These are phyloP conservation scores for Craterocephalus amniculus DNA, from an alignment of 2,797 vertebrate species.

Conservation along the genomic window DNA sequence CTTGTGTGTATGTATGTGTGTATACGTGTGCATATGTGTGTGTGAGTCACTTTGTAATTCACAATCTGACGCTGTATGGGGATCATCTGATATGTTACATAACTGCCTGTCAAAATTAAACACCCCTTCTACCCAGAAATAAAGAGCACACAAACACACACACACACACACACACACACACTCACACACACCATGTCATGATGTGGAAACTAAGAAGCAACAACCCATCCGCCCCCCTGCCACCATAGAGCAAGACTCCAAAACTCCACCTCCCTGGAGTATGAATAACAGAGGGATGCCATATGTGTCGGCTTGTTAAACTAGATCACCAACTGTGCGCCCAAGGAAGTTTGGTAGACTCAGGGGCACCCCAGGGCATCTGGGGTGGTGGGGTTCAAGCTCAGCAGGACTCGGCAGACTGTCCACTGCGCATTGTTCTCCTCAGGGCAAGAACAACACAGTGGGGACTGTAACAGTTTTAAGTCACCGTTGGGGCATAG, in stretches of 20 bases:
- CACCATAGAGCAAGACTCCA: conserved; percentile 45
- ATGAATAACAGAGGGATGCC: conserved; percentile 77
- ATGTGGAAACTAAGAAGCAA: conserved; percentile 26
- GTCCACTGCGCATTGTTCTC: conserved; percentile 28
- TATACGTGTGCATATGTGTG: no score
- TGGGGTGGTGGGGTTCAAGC: conserved; percentile 26
- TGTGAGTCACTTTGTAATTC: background rate
- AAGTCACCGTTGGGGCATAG: conserved; percentile 2
- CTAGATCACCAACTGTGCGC: conserved; percentile 82
- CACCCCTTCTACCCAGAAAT: conserved; percentile 27
- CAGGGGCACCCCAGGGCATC: conserved; percentile 52
- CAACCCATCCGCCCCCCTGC: background rate
- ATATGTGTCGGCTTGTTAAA: conserved; percentile 77
- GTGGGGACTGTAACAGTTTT: background rate
- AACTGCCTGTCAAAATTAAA: conserved; percentile 41
- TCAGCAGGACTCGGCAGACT: conserved; percentile 45
- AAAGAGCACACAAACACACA: conserved; percentile 7
- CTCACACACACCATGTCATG: conserved; percentile 16
- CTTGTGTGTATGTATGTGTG: no score
- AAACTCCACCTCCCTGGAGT: conserved; percentile 44
- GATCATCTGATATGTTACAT: conserved; percentile 33
- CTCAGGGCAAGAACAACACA: conserved; percentile 30
- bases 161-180: conserved; percentile 8
- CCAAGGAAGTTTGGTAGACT: conserved; percentile 64
- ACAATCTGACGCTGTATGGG: conserved; percentile 5